These are phyloP conservation scores for Cheilosia pagana DNA, from an alignment of 2,888 invertebrate genomes.

Conservation along the genomic window DNA sequence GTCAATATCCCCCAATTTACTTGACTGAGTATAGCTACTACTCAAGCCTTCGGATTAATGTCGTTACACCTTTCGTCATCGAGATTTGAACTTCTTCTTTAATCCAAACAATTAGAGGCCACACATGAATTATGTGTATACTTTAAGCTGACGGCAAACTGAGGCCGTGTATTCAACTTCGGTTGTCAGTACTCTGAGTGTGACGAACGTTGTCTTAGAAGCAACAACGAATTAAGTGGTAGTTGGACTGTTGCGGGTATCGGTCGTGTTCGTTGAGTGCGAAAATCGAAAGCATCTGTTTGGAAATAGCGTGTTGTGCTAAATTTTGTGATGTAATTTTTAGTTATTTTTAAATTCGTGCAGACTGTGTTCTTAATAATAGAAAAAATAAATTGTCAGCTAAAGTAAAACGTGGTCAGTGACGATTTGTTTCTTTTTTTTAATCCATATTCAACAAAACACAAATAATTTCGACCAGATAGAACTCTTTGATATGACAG, in stretches of 20 bases:
- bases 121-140: background rate
- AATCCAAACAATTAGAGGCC: background rate
- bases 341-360: no score
- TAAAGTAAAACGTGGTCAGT: no score
- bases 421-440: no score
- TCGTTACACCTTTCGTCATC: slow-evolving; percentile 1
- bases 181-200: slow-evolving; percentile 4
- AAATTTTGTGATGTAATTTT: background rate
- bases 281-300: slow-evolving; percentile 30
- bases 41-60: no score
- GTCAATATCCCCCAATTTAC: background rate
- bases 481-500: no score
- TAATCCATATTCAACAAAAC: no score
- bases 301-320: background rate
- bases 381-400: no score
- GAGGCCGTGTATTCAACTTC: slow-evolving; percentile 32
- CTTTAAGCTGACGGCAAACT: background rate
- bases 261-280: slow-evolving; percentile 53
- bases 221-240: slow-evolving; percentile 40
- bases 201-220: slow-evolving; percentile 53
- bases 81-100: slow-evolving; percentile 34
- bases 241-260: slow-evolving; percentile 43
- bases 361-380: background rate
- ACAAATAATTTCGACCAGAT: no score
- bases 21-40: background rate